These are phyloP conservation scores for Malurus elegans DNA, from an alignment of 2,113 vertebrate species.

Conservation along the genomic window DNA sequence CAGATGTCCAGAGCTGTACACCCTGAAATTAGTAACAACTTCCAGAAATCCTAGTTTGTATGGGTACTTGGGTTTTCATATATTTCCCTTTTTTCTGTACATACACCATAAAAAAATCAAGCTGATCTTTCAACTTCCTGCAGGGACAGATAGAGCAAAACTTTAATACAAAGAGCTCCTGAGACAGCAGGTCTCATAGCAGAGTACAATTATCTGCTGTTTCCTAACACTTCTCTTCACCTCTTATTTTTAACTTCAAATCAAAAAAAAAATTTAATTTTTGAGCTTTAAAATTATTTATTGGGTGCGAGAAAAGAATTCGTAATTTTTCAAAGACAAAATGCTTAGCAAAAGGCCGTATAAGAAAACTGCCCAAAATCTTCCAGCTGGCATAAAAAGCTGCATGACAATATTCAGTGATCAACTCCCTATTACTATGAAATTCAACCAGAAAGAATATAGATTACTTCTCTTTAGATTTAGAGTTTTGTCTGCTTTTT, in stretches of 20 bases:
- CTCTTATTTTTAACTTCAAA: not conserved
- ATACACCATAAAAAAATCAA: not conserved
- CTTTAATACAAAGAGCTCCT: not conserved
- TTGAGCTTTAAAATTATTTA: not conserved
- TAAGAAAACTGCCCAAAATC: not conserved
- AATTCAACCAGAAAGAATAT: not conserved
- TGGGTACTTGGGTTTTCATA: not conserved
- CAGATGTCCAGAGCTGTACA: not conserved
- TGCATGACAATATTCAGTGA: not conserved
- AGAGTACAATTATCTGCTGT: not conserved
- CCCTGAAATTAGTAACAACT: not conserved
- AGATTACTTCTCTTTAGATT: not conserved
- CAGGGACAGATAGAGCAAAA: not conserved
- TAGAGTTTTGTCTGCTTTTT: not conserved
- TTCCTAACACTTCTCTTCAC: not conserved
- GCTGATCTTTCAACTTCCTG: not conserved
- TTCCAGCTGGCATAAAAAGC: not conserved
- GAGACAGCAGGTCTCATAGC: not conserved
- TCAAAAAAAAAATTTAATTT: not conserved
- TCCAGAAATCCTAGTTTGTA: not conserved
- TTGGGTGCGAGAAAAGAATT: not conserved
- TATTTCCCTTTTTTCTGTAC: not conserved
- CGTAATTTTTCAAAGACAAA: not conserved
- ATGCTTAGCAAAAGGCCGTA: not conserved
- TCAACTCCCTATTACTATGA: not conserved